Evolutionary conservation across 2,797 vertebrate species (phyloP), one percentile per base, ranked within the genome.

Genomic region (Atherinosoma microstoma): DNA sequence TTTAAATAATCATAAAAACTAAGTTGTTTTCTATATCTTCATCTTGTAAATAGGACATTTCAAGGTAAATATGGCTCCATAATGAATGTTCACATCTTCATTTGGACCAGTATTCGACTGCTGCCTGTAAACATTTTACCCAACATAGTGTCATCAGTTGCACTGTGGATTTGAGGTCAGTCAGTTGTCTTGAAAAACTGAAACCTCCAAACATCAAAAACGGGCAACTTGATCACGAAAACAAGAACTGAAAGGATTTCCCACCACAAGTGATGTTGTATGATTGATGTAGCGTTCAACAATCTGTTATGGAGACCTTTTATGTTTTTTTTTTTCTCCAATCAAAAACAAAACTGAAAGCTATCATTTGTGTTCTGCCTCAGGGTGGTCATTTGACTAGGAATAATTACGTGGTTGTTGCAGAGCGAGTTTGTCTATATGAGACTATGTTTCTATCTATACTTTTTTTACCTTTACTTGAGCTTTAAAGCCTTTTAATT

Each of bases 401-500:
- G 58, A 89, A 78, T 93, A 93, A 93, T 92, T 90, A 87, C 61
- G 80, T 67, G 88, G 85, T 89, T 86, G 71, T 70, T 53, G 53
- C 63, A 11, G 62, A 4, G 65, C 64, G 40, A 66, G 75, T 81
- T 76, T 20, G 64, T 74, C 78, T 87, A 87, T 81, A 80, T 4
- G 60, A 79, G 71, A 69, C 70, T 40, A 36, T 35, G 22, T 65
- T 64, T 79, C 80, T 64, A 86, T 79, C 78, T 87, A 82, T 85
- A 86, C 80, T 78, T 77, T 86, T 76, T 87, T 92, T 90, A 84
- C 80, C 79, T 89, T 82, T 58, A 66, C 83, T 61, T 58, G 64
- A 80, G 89, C 83, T 90, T 87, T 85, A 81, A 88, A 92, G 89
- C 87, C 85, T 91, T 92, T 82, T 92, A 92, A 92, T 93, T 91